Base-by-base conservation (phyloP, 2,888 invertebrate genomes). In the Diaphora mendica region DNA sequence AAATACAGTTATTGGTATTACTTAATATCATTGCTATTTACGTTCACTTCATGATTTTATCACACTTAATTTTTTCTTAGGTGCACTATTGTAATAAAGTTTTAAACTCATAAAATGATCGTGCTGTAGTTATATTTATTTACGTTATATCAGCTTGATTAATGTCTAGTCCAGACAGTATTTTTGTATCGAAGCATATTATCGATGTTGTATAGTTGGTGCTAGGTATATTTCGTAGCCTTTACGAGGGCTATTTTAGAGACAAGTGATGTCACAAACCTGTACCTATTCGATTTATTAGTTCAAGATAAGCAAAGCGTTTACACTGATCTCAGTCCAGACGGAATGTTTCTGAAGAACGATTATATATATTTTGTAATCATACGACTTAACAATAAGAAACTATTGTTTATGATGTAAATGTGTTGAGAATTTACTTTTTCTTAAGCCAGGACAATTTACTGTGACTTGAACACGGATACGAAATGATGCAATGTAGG, bases 141-240 rank as follows among this genome's bases (percentile, higher is more conserved):
- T 67, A 71, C 73, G 23, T 65, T 69, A 73, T 72, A 66, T 67
- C 75, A 77, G 77, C 84, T 69, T 71, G 73, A 75, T 79, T 42
- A 26, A 42, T 70, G 77, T 84, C 83, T 84, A 84, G 83, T 84
- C 85, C 66, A 55, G 78, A 77, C 79, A 80, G 85, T 84, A 84
- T 83, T 83, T 84, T 84, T 83, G 71, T 82, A 84, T 64, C 48
- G 51, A 75, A 64, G 64, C 33, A 68, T 23, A 51, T 68, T 68
- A 42, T 51, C 11, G n/a, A 62, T 72, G 33, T 68, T 62, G 62
- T 44, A 48, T 62, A 11, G 3, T 17, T 62, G 30, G 62, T 30
- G 62, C 17, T 62, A 62, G 7, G 30, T 17, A 62, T 13, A 30
- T 30, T 15, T 26, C 13, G 55, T 55, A 55, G 55, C 55, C 55